These are phyloP conservation scores for Leucoraja ocellata DNA, from an alignment of 2,797 vertebrate species.

Conservation along the genomic window DNA sequence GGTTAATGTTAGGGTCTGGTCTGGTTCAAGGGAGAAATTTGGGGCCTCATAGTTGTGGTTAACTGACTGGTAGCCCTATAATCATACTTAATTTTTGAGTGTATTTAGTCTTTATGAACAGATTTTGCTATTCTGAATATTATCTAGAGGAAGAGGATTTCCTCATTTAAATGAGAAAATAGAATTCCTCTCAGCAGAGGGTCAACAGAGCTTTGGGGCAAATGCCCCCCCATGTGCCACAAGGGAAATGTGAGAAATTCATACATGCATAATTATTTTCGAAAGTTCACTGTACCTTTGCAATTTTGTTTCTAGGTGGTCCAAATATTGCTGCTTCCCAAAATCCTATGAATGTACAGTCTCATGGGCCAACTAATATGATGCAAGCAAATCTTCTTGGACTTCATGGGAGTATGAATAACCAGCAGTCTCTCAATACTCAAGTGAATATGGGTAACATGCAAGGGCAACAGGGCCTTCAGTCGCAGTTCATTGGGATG, in stretches of 20 bases:
- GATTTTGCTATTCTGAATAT: neutral
- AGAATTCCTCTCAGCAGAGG: too few relatives aligned
- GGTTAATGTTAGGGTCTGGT: neutral
- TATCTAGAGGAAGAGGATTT: neutral
- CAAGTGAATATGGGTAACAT: constrained; percentile 69
- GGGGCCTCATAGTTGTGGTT: neutral
- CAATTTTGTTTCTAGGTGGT: constrained; percentile 62
- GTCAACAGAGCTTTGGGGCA: too few relatives aligned
- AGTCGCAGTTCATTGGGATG: constrained; percentile 89
- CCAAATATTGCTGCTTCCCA: constrained; percentile 73
- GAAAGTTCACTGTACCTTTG: constrained; percentile 42
- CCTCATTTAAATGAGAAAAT: neutral
- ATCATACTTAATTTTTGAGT: too few relatives aligned
- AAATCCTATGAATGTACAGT: constrained; percentile 75
- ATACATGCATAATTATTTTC: neutral
- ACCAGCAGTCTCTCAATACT: constrained; percentile 66
- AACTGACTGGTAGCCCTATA: neutral
- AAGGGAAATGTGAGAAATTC: too few relatives aligned
- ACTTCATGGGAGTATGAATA: constrained; percentile 79
- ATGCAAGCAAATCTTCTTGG: constrained; percentile 80
- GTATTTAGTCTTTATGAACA: neutral
- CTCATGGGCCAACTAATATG: constrained; percentile 69
- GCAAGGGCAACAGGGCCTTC: constrained; percentile 78
- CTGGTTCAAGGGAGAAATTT: neutral
- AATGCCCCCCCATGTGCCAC: too few relatives aligned